Evolutionary conservation across 1,140 invertebrate genomes (phyloP).

Genomic region (Ceratosolen solmsi): DNA sequence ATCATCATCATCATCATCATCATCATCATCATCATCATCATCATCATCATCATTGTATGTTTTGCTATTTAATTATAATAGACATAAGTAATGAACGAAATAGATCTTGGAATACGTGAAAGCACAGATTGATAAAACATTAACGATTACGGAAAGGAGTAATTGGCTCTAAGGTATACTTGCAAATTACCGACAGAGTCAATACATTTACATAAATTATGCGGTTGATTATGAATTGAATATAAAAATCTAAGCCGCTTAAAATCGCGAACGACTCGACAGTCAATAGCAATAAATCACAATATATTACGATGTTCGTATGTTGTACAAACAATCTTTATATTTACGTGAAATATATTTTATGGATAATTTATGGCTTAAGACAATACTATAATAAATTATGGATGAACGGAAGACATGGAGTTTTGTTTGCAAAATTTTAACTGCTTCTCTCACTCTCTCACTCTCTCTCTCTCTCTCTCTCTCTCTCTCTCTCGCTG

Average conservation of each 20-base stretch:
- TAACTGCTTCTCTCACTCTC: neutral
- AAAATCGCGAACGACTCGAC: neutral
- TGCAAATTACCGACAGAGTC: neutral
- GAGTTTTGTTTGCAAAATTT: slow-evolving; percentile 6
- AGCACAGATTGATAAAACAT: neutral
- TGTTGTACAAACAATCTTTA: slow-evolving; percentile 9
- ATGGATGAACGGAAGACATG: neutral
- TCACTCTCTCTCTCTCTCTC: neutral
- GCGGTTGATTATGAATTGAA: neutral
- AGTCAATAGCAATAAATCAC: slow-evolving; percentile 19
- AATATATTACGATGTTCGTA: slow-evolving; percentile 6
- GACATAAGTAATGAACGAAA: too few relatives aligned
- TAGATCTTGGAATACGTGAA: too few relatives aligned
- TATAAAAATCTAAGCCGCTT: slow-evolving; percentile 9
- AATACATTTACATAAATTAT: slow-evolving; percentile 18
- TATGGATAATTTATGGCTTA: slow-evolving; percentile 10
- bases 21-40: too few relatives aligned
- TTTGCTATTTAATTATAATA: too few relatives aligned
- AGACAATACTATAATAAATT: slow-evolving; percentile 26
- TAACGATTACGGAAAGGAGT: neutral
- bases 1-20: too few relatives aligned
- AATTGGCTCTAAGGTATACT: neutral
- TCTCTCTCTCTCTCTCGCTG: neutral
- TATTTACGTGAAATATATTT: slow-evolving; percentile 19
- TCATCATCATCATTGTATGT: too few relatives aligned